Base-by-base conservation (phyloP, 1,140 invertebrate genomes). In the Nasonia giraulti region DNA sequence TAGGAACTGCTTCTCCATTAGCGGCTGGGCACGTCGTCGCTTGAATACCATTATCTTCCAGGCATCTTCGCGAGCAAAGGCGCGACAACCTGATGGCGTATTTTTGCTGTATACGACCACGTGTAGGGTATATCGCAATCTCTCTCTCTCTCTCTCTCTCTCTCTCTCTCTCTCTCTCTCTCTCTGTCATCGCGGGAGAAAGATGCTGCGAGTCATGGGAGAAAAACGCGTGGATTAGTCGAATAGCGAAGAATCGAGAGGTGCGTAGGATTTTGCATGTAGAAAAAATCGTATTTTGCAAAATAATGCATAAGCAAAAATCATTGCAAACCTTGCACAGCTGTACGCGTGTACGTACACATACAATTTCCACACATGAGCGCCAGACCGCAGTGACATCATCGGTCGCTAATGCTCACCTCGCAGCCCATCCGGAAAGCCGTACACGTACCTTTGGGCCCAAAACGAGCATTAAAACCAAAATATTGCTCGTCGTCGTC, bases 141-240 rank as follows among this genome's bases (percentile, higher is more conserved):
- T 91, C 89, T 92, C 87, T 23, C 23, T 23, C 23, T 23, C n/a
- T 92, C 91, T 91, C 89, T 92, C 87, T 23, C 23, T 23, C 23
- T 23, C n/a, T 92, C 91, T 91, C 89, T 92, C 87, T 23, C 23
- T 23, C 23, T 23, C n/a, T n/a, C n/a, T n/a, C n/a, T n/a, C n/a
- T n/a, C n/a, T 92, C 89, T 92, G 90, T 86, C 90, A 92, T 92
- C 91, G 88, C 91, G 88, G 88, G 87, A 89, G 89, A 89, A 87
- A 88, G 86, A 44, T 27, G 44, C 40, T 12, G 11, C 10, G 55
- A 55, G 17, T 47, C 33, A 1, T 17, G 7, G 81, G 44, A 27
- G 27, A 10, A 77, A 74, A 74, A 55, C 17, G 50, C 17, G 17
- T 55, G 2, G 17, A 55, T 55, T 14, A 55, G 14, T 17, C 50